Base-by-base conservation (phyloP, 2,113 vertebrate species). In the Paramisgurnus dabryanus region DNA sequence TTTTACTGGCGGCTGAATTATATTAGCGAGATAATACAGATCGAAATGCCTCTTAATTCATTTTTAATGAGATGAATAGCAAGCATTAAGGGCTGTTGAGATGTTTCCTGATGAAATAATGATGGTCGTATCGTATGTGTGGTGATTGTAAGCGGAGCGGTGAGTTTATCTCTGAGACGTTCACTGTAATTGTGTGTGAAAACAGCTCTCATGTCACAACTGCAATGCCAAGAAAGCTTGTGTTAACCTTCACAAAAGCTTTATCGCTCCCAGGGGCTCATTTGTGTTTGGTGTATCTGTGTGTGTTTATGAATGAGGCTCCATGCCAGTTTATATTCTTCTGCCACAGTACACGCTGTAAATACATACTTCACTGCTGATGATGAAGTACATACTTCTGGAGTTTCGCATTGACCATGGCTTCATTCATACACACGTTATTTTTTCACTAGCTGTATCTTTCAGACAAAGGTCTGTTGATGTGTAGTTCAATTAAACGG, bases 151-250 rank as follows among this genome's bases (percentile, higher is more conserved):
- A 50, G 67, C 18, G 0, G 6, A 0, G 43, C 65, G 27, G 75
- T 47, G 6, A 47, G 7, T 76, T 67, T 65, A 53, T 70, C 71
- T 81, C 82, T 74, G 70, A 89, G 88, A 60, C 71, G 87, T 88
- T 89, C 90, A 86, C 89, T 87, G 83, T 88, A 87, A 90, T 88
- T 88, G 87, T 82, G 72, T 69, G 78, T 41, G 53, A 85, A 86
- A 67, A 71, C 67, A 39, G 43, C 78, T 81, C 47, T 76, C 43
- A 53, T 81, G 69, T 84, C 61, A 67, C 39, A 64, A 49, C 75
- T 66, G 60, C 76, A 41, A 22, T 17, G n/a, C 34, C 50, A 27
- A 34, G 39, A 39, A 73, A 60, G 60, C 72, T 18, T 18, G 55
- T 43, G 60, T 67, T 40, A 34, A 40, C 15, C 41, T 78, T 55